Base-by-base conservation (phyloP, 2,113 vertebrate genomes). In the Varanus salvator region DNA sequence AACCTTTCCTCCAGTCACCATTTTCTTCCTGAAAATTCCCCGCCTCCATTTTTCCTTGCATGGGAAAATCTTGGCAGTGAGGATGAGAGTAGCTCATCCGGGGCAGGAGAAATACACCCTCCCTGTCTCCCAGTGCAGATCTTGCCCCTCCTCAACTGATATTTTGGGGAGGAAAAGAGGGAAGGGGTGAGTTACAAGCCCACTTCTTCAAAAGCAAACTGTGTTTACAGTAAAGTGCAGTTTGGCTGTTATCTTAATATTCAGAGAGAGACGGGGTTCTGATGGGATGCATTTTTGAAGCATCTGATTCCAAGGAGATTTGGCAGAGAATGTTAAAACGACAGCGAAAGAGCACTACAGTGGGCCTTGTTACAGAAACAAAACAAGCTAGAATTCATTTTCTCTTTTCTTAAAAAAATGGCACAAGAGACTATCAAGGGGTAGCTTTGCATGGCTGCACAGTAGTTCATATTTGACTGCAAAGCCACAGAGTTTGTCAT, bases 381-480 rank as follows among this genome's bases (percentile, higher is more conserved):
- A 84, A 91, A 78, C 87, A 92, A 48, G 77, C 76, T 89, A 21
- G 86, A 90, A 89, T 93, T n/a, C 31, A 14, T 44, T 68, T 68
- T 44, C 60, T 84, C n/a, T 48, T 29, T n/a, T 15, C 29, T 69
- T 84, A 1, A 44, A 27, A n/a, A 44, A 52, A 27, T 68, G 23
- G 31, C 2, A 74, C 91, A 92, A 90, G 78, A 91, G 84, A 57
- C 76, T 91, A 86, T 86, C 84, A 91, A 86, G 86, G 89, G 86
- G 80, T 86, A 12, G 90, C 81, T 94, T 92, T 92, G 94, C 94
- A 90, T 91, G 92, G 23, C 86, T 92, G 93, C 95, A 72, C 89
- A 93, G 85, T 85, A 86, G 83, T 91, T 96, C 93, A 90, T 80
- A 93, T 94, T 94, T 94, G 91, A 90, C 92, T 93, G 92, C 87